Evolutionary conservation across 64 coral and sea anemone species (phyloP).

Genomic region (Pocillopora damicornis): DNA sequence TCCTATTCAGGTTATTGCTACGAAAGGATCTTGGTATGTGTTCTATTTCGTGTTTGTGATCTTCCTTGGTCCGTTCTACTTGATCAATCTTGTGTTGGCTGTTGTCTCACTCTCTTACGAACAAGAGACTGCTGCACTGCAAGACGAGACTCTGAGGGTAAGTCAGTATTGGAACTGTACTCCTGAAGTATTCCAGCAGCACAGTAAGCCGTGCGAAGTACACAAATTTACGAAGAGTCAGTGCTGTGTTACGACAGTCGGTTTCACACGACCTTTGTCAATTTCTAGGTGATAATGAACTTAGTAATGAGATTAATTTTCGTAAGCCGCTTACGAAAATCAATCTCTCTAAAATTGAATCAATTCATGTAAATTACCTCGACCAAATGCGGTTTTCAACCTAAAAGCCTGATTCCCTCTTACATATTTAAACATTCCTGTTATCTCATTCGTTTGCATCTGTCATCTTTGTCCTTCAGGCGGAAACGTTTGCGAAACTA

Average conservation of each 20-base stretch:
- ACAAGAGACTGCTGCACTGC: slow-evolving; percentile 81
- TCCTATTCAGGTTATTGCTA: slow-evolving; percentile 69
- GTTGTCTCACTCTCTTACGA: slow-evolving; percentile 94
- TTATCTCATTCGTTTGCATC: neutral
- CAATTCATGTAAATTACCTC: no score
- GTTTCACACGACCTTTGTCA: no score
- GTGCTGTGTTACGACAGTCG: no score
- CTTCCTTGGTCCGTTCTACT: slow-evolving; percentile 89
- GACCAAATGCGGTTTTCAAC: no score
- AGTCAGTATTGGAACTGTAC: neutral
- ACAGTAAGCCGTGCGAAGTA: neutral
- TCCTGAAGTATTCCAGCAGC: neutral
- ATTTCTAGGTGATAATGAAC: no score
- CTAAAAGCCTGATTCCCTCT: no score
- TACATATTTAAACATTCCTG: neutral
- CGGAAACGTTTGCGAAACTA: slow-evolving; percentile 59
- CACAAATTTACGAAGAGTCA: no score
- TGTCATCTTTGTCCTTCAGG: slow-evolving; percentile 37
- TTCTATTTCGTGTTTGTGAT: slow-evolving; percentile 90
- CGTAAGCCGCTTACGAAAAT: no score
- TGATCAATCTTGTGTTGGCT: slow-evolving; percentile 91
- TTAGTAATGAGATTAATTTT: no score
- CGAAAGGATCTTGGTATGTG: slow-evolving; percentile 78
- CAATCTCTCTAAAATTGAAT: no score
- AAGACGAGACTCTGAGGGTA: slow-evolving; percentile 76